Percentiles rank a stretch among this genome's conserved stretches.
Evolutionary conservation across 2,888 invertebrate genomes (phyloP).

Genomic region (Ptilodon capucinus): DNA sequence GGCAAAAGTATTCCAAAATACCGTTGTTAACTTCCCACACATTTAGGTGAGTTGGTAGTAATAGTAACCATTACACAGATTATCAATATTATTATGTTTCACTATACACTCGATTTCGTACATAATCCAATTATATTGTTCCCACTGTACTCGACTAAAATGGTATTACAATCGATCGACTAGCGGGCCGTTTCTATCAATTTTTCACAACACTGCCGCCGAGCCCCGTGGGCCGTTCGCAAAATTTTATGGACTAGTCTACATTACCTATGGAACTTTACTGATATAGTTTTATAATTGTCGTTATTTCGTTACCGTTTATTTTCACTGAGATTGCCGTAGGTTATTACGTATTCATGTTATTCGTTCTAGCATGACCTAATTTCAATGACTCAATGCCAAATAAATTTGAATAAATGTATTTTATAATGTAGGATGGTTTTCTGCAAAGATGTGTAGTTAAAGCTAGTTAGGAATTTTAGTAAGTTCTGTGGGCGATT

Average conservation of each 20-base stretch:
- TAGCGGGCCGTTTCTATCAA: slow-evolving; percentile 38
- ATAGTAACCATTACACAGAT: neutral
- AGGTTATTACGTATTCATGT: neutral
- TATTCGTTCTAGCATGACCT: neutral
- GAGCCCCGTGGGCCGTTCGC: slow-evolving; percentile 38
- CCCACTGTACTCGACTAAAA: slow-evolving; percentile 35
- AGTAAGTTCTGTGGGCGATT: too few species aligned
- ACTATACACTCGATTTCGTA: slow-evolving; percentile 17
- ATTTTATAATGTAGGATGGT: neutral
- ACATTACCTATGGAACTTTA: slow-evolving; percentile 18
- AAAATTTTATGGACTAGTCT: slow-evolving; percentile 39
- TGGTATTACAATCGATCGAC: slow-evolving; percentile 43
- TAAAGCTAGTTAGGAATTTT: too few species aligned
- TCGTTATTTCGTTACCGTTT: slow-evolving; percentile 8
- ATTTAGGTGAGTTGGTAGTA: too few species aligned
- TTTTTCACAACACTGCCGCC: slow-evolving; percentile 64
- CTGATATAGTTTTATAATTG: slow-evolving; percentile 35
- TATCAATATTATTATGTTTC: neutral
- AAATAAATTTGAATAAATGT: too few species aligned
- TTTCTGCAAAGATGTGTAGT: too few species aligned
- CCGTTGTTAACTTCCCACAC: too few species aligned
- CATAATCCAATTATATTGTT: slow-evolving; percentile 30
- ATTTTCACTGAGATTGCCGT: slow-evolving; percentile 27
- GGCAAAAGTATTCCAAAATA: too few species aligned
- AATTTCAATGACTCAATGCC: neutral